These are phyloP conservation scores for Micronycteris hirsuta DNA, from an alignment of 2,113 vertebrate species.

Conservation along the genomic window DNA sequence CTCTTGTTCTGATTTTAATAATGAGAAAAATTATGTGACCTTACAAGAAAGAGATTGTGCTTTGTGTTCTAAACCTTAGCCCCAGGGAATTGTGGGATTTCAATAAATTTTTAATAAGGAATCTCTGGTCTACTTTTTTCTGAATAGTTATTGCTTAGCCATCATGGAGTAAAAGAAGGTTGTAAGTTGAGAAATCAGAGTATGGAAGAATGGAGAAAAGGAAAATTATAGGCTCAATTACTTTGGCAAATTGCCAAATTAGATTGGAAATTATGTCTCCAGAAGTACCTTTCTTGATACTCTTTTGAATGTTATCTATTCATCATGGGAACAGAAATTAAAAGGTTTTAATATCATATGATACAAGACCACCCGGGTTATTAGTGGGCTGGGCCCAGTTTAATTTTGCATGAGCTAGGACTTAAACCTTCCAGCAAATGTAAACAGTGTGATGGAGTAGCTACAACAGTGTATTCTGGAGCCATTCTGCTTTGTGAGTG, in stretches of 20 bases:
- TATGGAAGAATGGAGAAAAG: background rate
- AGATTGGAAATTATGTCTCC: background rate
- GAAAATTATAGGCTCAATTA: background rate
- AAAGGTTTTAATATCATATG: background rate
- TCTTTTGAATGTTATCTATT: background rate
- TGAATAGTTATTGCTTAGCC: background rate
- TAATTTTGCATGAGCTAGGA: background rate
- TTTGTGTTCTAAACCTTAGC: conserved; percentile 34
- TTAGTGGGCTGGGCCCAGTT: background rate
- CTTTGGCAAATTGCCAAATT: background rate
- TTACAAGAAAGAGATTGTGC: background rate
- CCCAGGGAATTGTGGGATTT: background rate
- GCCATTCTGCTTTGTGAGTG: background rate
- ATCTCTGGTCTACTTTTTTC: background rate
- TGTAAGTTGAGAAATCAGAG: background rate
- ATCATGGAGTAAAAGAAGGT: background rate
- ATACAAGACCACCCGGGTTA: background rate
- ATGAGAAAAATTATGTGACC: background rate
- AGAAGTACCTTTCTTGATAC: background rate
- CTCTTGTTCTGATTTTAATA: background rate
- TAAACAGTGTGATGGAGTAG: background rate
- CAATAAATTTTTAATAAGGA: conserved; percentile 42
- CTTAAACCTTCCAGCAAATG: background rate
- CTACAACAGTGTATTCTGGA: background rate
- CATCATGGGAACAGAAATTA: background rate